A percentile compares a stretch with the other conserved stretches of the same genome.
phyloP scores from a whole-genome alignment of 2,113 vertebrate species.

The Plecotus auritus region DNA sequence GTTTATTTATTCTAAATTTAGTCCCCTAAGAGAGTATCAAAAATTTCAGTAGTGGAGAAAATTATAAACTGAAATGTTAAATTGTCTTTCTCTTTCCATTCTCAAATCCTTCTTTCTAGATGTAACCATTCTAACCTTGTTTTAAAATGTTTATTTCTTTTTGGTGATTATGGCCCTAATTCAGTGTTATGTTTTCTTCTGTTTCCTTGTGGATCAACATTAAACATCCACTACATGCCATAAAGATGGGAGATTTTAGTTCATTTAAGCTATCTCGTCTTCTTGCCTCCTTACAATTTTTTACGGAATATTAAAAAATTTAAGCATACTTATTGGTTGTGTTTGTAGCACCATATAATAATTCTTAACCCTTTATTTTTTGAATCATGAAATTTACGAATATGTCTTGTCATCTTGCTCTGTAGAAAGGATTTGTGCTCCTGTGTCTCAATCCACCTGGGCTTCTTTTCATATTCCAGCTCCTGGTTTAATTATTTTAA shows the following conservation, averaged over 20 bases:
- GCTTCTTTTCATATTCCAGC: background rate
- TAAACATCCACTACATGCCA: background rate
- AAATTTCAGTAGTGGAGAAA: background rate
- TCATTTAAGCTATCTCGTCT: background rate
- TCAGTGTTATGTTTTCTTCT: background rate
- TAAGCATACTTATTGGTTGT: background rate
- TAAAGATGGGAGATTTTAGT: background rate
- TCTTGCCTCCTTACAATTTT: background rate
- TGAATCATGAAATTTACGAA: background rate
- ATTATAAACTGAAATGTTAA: background rate
- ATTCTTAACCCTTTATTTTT: background rate
- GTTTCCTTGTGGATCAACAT: background rate
- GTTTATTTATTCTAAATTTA: background rate
- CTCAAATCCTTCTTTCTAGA: background rate
- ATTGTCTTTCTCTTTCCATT: background rate
- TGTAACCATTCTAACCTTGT: background rate
- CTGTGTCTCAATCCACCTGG: background rate
- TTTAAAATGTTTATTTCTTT: background rate
- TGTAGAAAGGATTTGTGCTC: background rate
- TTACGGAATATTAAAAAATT: background rate
- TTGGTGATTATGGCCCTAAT: background rate
- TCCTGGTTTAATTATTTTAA: background rate
- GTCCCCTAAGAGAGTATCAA: background rate
- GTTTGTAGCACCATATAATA: background rate
- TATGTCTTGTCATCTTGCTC: background rate